phyloP scores from a whole-genome alignment of 2,113 vertebrate genomes.

The Canis aureus region DNA sequence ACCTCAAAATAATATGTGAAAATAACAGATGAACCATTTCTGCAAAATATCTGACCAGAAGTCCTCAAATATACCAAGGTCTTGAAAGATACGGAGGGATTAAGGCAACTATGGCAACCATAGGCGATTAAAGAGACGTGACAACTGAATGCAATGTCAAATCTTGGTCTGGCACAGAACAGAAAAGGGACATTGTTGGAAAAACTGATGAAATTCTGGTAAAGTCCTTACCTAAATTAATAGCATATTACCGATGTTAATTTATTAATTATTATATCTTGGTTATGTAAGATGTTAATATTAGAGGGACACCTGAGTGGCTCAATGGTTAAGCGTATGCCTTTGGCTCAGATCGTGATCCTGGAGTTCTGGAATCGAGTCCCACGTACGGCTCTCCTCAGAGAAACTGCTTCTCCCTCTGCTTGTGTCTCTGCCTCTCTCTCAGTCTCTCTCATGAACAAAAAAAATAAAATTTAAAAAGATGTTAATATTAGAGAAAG shows the following conservation, averaged over 20 bases:
- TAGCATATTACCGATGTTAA: neutral
- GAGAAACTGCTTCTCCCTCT: no score
- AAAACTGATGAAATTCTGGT: neutral
- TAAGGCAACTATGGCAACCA: neutral
- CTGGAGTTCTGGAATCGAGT: no score
- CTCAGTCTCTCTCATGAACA: no score
- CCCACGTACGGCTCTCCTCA: no score
- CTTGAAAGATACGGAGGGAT: neutral
- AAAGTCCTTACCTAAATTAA: neutral
- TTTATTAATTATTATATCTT: neutral
- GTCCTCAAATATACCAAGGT: neutral
- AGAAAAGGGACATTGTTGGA: neutral
- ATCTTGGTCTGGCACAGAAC: neutral
- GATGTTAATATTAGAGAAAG: neutral
- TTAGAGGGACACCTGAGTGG: neutral
- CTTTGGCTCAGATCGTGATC: no score
- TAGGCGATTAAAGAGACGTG: neutral
- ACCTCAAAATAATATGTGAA: neutral
- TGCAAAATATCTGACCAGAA: neutral
- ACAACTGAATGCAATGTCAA: neutral
- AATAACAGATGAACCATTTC: neutral
- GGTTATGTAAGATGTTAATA: neutral
- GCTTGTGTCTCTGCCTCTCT: no score
- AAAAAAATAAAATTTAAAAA: no score
- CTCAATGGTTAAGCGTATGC: no score